phyloP scores from a whole-genome alignment of 2,797 vertebrate species.

The Sorex maritimensis region DNA sequence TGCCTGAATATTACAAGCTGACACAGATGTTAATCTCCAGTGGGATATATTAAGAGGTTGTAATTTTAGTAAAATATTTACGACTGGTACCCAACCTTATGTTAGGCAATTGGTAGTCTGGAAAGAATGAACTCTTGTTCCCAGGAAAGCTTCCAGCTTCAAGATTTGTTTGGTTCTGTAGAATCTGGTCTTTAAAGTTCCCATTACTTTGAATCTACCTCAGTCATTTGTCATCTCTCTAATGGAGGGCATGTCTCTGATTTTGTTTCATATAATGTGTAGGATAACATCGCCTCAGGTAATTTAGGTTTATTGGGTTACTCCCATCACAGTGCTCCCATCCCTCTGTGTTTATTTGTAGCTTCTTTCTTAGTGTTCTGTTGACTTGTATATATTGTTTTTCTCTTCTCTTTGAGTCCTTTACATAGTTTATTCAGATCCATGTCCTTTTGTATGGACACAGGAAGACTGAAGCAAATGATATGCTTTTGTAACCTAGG shows the following conservation, averaged over 20 bases:
- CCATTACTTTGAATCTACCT: neutral
- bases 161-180: neutral
- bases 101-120: too few relatives aligned
- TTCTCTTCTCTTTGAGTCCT: too few relatives aligned
- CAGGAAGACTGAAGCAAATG: too few relatives aligned
- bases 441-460: too few relatives aligned
- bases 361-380: too few relatives aligned
- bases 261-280: neutral
- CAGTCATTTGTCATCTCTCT: neutral
- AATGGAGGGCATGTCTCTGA: neutral
- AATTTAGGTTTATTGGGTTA: too few relatives aligned
- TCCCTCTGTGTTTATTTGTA: too few relatives aligned
- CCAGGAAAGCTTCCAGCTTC: neutral
- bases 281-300: too few relatives aligned
- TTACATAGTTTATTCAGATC: too few relatives aligned
- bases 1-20: neutral
- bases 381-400: too few relatives aligned
- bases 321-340: too few relatives aligned
- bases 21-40: neutral
- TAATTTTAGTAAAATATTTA: constrained; percentile 41
- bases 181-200: neutral
- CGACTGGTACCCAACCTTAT: neutral
- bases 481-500: too few relatives aligned
- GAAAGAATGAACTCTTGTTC: neutral
- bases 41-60: constrained; percentile 21